Base-by-base conservation (phyloP, 2,113 vertebrate species). In the Microcebus griseorufus region DNA sequence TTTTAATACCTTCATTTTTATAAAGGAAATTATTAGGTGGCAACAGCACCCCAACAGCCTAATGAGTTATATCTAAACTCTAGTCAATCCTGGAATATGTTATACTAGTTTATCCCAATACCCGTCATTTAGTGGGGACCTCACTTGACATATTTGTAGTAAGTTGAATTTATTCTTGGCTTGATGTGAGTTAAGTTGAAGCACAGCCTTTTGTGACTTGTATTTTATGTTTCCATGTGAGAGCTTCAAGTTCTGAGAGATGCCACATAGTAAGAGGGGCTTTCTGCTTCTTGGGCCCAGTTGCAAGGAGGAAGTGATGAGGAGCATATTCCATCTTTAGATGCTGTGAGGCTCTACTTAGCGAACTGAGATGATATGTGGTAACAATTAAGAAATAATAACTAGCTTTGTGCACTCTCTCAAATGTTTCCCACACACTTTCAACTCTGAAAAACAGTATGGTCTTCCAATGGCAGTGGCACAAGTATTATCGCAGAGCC, bases 401-500 rank as follows among this genome's bases (percentile, higher is more conserved):
- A 98, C 94, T 98, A 96, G 83, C 62, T 97, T 96, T 98, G 64
- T 98, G 84, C 92, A 91, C 90, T 98, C 78, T 97, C 86, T 98
- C 97, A 91, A 97, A 95, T 98, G 95, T 98, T 90, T 95, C 93
- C 90, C 97, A 95, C 94, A 96, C 96, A 97, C 96, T 96, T 96
- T 86, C 97, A 96, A 97, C 96, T 98, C 97, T 94, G 29, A 98
- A 98, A 98, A 96, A 96, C 99, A 99, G 99, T 99, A 99, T 82
- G 99, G 99, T 94, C 98, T 98, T 94, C 98, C 99, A 93, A 98
- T 99, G 99, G 98, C 99, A 92, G 99, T 99, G 99, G 99, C 99
- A 78, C 98, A 98, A 95, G 99, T 99, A 64, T 97, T 99, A 58
- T 99, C 99, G 18, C 99, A 99, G 98, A 99, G 99, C 97, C 98